Conservation (phyloP, 2,797 vertebrate genomes). For the Polyboroides typus region DNA sequence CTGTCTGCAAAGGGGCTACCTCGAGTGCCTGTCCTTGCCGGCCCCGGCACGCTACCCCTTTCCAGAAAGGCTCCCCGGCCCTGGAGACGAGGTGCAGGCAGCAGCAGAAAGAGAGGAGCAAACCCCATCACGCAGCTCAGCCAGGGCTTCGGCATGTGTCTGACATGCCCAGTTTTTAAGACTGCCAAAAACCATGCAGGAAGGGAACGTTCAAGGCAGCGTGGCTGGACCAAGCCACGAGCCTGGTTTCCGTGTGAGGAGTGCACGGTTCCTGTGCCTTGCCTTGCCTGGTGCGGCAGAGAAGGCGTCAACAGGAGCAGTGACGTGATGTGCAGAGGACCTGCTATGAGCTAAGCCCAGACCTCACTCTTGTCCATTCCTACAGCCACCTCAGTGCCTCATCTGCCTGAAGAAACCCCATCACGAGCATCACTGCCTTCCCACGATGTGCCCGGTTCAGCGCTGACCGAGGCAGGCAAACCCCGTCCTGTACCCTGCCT, state of each 20-base stretch:
- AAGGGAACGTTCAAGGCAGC: background rate
- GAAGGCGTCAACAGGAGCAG: background rate
- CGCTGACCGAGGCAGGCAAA: background rate
- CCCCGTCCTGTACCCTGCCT: background rate
- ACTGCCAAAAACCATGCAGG: background rate
- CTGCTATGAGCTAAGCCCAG: background rate
- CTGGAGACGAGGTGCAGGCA: background rate
- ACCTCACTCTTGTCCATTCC: background rate
- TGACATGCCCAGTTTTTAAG: background rate
- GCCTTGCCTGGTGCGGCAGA: background rate
- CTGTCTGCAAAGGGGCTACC: rapidly evolving
- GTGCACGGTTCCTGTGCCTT: no score
- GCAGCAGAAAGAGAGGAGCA: background rate
- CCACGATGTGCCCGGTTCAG: rapidly evolving
- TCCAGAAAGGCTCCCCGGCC: background rate
- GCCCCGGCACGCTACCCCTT: background rate
- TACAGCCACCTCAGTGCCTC: background rate
- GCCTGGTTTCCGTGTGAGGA: background rate
- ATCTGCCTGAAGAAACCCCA: background rate
- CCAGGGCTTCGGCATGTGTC: background rate
- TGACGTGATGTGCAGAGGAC: background rate
- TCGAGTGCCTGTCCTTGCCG: background rate
- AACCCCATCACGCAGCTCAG: background rate
- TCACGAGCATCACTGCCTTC: background rate
- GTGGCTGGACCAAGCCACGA: background rate